These are phyloP conservation scores for Pluvianellus socialis DNA, from an alignment of 2,113 vertebrate species.

Conservation along the genomic window DNA sequence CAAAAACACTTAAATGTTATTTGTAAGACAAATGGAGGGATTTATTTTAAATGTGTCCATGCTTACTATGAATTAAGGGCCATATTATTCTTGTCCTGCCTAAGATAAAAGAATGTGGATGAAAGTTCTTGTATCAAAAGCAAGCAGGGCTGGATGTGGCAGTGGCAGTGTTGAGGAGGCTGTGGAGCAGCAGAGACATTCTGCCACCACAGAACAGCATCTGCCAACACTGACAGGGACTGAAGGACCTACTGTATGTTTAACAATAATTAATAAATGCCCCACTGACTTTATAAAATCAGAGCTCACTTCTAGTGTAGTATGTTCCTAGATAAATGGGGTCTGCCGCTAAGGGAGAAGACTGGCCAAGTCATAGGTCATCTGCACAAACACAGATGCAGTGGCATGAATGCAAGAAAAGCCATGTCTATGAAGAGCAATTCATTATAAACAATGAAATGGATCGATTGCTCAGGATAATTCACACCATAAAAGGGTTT, in stretches of 20 bases:
- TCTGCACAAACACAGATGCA: neutral
- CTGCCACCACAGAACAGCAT: neutral
- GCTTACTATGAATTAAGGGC: slow-evolving; percentile 33
- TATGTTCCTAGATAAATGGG: neutral
- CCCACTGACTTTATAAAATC: neutral
- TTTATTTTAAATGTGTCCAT: slow-evolving; percentile 33
- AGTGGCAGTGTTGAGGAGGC: neutral
- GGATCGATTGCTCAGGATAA: neutral
- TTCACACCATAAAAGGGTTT: neutral
- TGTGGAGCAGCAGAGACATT: neutral
- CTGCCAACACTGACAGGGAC: neutral
- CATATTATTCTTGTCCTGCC: slow-evolving; percentile 18
- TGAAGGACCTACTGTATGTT: neutral
- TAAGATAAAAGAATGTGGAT: slow-evolving; percentile 13
- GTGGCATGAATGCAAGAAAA: neutral
- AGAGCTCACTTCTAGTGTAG: neutral
- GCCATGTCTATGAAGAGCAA: neutral
- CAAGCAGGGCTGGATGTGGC: neutral
- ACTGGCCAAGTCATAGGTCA: neutral
- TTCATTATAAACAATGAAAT: neutral
- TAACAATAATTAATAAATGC: neutral
- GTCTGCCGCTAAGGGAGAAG: neutral
- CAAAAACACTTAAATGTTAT: slow-evolving; percentile 37
- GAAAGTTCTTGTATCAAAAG: slow-evolving; percentile 13
- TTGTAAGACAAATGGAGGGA: slow-evolving; percentile 24